Conservation (phyloP, 2,888 invertebrate species). For the Tridacna crocea region DNA sequence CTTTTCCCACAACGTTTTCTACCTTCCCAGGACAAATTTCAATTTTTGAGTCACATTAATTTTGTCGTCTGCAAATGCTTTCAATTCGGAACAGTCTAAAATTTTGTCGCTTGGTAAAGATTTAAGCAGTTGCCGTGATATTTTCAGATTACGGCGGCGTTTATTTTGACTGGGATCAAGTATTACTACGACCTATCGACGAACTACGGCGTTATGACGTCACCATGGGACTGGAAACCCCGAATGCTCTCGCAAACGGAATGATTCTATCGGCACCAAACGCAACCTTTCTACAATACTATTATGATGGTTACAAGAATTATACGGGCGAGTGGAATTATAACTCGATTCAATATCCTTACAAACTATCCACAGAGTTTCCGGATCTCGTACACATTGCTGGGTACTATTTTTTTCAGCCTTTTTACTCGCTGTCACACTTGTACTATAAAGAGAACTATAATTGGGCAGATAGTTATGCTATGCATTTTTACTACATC, state of each 20-base stretch:
- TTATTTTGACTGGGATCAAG: conserved; percentile 24
- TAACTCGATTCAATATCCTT: conserved; percentile 4
- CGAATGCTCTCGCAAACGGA: neutral
- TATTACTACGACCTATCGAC: conserved; percentile 12
- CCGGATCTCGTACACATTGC: conserved; percentile 14
- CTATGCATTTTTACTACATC: neutral
- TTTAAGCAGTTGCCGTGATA: too few species aligned
- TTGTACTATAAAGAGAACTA: neutral
- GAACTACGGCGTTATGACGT: neutral
- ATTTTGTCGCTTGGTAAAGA: too few species aligned
- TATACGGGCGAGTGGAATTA: neutral
- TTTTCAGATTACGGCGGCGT: conserved; percentile 24
- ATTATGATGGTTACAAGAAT: neutral
- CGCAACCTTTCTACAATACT: neutral
- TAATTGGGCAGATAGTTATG: neutral
- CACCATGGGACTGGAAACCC: neutral
- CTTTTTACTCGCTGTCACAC: neutral
- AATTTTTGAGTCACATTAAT: too few species aligned
- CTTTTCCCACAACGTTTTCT: too few species aligned
- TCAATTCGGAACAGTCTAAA: too few species aligned
- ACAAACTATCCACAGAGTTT: neutral
- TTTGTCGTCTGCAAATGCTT: too few species aligned
- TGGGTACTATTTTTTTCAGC: neutral
- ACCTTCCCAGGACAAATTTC: too few species aligned
- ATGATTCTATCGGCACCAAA: conserved; percentile 3